phyloP scores from a whole-genome alignment of 30 jellyfish, hydroid and myxozoan species.

The Mastigias papua region DNA sequence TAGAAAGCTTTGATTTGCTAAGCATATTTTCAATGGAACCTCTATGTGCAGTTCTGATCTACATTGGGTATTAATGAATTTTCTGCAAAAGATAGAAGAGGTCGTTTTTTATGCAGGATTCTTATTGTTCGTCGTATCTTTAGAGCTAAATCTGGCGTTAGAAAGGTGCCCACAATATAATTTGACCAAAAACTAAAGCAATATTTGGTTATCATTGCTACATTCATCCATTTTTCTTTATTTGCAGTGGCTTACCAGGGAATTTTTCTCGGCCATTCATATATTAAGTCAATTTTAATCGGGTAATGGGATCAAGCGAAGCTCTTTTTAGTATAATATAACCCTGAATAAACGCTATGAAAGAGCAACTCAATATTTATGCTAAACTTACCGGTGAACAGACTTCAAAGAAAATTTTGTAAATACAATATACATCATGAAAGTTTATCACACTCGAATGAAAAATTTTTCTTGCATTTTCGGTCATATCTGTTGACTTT shows the following conservation, averaged over 20 bases:
- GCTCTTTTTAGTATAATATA: neutral
- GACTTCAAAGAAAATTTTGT: neutral
- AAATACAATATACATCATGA: neutral
- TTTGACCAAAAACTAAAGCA: neutral
- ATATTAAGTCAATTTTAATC: neutral
- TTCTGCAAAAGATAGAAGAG: too few relatives aligned
- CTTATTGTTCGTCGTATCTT: too few relatives aligned
- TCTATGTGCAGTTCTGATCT: too few relatives aligned
- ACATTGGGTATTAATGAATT: too few relatives aligned
- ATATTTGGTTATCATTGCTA: neutral
- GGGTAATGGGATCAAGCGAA: neutral
- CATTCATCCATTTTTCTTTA: neutral
- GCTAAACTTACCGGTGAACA: neutral
- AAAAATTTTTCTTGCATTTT: neutral
- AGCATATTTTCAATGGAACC: too few relatives aligned
- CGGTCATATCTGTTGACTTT: neutral
- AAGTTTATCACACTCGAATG: neutral
- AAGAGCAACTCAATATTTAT: neutral
- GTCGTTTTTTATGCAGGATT: too few relatives aligned
- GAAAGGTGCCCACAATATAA: neutral
- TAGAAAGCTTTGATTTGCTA: too few relatives aligned
- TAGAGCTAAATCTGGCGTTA: neutral
- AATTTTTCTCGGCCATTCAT: neutral
- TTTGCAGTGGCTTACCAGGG: neutral
- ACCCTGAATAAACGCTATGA: slow-evolving; percentile 16